phyloP scores from a whole-genome alignment of 2,797 vertebrate species.

The Esox masquinongy region DNA sequence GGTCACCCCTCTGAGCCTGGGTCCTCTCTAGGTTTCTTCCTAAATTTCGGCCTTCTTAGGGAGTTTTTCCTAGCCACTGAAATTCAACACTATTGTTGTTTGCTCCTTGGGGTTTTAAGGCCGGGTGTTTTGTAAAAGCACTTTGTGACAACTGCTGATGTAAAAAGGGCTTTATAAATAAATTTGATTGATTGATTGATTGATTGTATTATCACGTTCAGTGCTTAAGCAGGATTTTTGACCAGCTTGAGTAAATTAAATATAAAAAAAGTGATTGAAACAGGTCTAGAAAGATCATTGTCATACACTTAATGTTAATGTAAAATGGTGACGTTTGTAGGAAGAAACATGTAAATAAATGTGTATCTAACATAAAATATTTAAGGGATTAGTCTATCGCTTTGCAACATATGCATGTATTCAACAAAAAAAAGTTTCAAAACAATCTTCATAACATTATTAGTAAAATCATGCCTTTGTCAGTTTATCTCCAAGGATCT shows the following conservation, averaged over 20 bases:
- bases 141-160: too few relatives aligned
- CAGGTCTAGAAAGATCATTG: not conserved
- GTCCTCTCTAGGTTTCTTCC: too few relatives aligned
- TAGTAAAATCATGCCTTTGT: conserved; percentile 3
- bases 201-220: not conserved
- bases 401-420: not conserved
- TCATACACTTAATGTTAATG: not conserved
- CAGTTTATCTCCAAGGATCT: not conserved
- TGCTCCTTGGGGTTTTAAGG: too few relatives aligned
- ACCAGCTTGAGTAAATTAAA: not conserved
- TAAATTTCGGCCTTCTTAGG: too few relatives aligned
- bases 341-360: not conserved
- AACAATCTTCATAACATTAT: not conserved
- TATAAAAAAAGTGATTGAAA: not conserved
- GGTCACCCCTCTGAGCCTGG: too few relatives aligned
- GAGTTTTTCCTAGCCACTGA: too few relatives aligned
- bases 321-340: not conserved
- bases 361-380: not conserved
- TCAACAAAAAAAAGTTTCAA: not conserved
- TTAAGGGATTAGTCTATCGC: not conserved
- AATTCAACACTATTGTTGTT: too few relatives aligned
- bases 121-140: too few relatives aligned
- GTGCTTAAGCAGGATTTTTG: not conserved
- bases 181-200: too few relatives aligned
- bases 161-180: too few relatives aligned